Base-by-base conservation (phyloP, 2,888 invertebrate genomes). In the Deilephila porcellus region DNA sequence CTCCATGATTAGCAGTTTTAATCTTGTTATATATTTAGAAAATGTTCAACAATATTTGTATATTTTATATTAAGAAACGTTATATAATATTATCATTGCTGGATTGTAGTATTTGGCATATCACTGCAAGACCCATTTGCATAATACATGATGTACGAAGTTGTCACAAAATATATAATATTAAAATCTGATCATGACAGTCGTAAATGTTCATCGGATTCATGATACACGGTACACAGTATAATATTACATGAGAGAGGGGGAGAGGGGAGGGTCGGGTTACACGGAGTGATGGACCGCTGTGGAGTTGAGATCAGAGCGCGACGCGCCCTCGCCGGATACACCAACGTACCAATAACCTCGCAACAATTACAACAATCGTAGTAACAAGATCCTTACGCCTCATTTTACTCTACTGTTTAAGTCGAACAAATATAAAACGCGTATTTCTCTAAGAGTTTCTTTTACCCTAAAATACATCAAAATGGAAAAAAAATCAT, bases 11-110 rank as follows among this genome's bases (percentile, higher is more conserved):
- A 91, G 87, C 91, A 87, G 89, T 88, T 90, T 83, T 93, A 90
- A 85, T 91, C 85, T 89, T 86, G 88, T 91, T 92, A 94, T 91
- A 93, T 93, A 93, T 93, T 93, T 93, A 93, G 93, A 93, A 94
- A 94, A 93, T 86, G 82, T 91, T 93, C 93, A 94, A 94, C 94
- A 94, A 93, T 93, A 90, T 91, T 93, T 93, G 93, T 94, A 93
- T 93, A 93, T 87, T 90, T 91, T 88, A 90, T 90, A 91, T 90
- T 93, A 92, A 90, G 94, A 94, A 93, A 93, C 90, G 81, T 91
- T 90, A 87, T 87, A 91, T 88, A 90, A 90, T 88, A 90, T 91
- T 91, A 91, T 91, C 88, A 92, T 93, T 90, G 93, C 90, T 93
- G 93, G 89, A 91, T 91, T 92, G 88, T 90, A 89, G 88, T 90